Conservation (phyloP, 2,888 invertebrate genomes). For the Caenorhabditis auriculariae region DNA sequence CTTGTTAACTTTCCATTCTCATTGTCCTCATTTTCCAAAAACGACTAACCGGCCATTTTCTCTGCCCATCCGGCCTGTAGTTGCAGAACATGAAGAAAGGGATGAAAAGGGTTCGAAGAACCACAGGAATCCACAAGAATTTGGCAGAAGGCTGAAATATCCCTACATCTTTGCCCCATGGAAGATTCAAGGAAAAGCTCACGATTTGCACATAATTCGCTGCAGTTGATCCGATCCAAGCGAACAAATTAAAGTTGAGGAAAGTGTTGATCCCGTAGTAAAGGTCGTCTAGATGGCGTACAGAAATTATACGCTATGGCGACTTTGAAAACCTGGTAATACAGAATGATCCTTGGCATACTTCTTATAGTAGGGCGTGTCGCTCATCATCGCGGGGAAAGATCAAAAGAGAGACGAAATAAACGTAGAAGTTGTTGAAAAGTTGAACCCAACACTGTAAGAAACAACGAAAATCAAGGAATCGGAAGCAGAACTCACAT, state of each 20-base stretch:
- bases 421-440: conserved; percentile 86
- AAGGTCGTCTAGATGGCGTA: conserved; percentile 21
- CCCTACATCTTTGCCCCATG: neutral
- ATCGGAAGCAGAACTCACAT: conserved; percentile 12
- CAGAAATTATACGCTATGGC: neutral
- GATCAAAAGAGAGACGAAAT: conserved; percentile 85
- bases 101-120: conserved; percentile 77
- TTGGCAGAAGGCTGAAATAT: conserved; percentile 76
- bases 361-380: conserved; percentile 25
- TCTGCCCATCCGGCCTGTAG: conserved; percentile 72
- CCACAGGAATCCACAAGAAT: conserved; percentile 76
- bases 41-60: conserved; percentile 22
- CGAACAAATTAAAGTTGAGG: conserved; percentile 87
- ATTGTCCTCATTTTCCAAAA: no score
- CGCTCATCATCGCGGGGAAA: conserved; percentile 78
- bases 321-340: conserved; percentile 21
- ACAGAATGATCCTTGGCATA: conserved; percentile 14
- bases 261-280: conserved; percentile 79
- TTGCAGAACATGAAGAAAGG: conserved; percentile 90
- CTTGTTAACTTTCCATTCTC: no score
- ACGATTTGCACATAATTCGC: conserved; percentile 79
- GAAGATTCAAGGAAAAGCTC: conserved; percentile 39
- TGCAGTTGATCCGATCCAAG: conserved; percentile 85
- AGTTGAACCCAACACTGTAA: conserved; percentile 74
- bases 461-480: neutral